Evolutionary conservation across 2,113 vertebrate species (phyloP), one percentile per base, ranked within the genome.

Genomic region (Carollia perspicillata): DNA sequence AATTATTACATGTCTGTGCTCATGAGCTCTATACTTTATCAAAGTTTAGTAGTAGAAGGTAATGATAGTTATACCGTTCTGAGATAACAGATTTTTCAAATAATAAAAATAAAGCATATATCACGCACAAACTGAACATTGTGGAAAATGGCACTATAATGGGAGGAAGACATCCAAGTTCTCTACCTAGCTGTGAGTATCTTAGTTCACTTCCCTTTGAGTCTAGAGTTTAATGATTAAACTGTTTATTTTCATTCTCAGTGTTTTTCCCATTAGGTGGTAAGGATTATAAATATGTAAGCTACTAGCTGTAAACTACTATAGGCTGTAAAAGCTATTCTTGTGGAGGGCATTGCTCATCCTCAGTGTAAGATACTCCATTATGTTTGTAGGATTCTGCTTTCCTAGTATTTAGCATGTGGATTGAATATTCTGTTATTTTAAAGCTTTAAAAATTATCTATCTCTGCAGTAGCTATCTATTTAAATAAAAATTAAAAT

Each of bases 61-160:
- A 51, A 35, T 80, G 77, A 53, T 58, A 72, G 44, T 49, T 35
- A 66, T 85, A 40, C 13, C 55, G 2, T 81, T 90, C 13, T 58
- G 26, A 40, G 53, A 40, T 42, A 86, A 81, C 51, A 66, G 28
- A 60, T 65, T 95, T 93, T 89, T 71, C 26, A 83, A 47, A 55
- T 89, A 85, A 71, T 89, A 37, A 92, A 93, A 81, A 79, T 71
- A 86, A 94, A 96, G 72, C n/a, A 65, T 35, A 22, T 72, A 86
- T 18, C 2, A 33, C 71, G 28, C 79, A 75, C 44, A 83, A 72
- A 87, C 83, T 92, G 58, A 92, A 65, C 44, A 26, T 86, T 83
- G 58, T 92, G 37, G 79, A 71, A 77, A 92, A 72, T 92, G n/a
- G 8, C n/a, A 69, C 42, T 85, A 8, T 75, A 79, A 69, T 75